These are phyloP conservation scores for Oreotrochilus melanogaster DNA, from an alignment of 2,113 vertebrate genomes.

Conservation along the genomic window DNA sequence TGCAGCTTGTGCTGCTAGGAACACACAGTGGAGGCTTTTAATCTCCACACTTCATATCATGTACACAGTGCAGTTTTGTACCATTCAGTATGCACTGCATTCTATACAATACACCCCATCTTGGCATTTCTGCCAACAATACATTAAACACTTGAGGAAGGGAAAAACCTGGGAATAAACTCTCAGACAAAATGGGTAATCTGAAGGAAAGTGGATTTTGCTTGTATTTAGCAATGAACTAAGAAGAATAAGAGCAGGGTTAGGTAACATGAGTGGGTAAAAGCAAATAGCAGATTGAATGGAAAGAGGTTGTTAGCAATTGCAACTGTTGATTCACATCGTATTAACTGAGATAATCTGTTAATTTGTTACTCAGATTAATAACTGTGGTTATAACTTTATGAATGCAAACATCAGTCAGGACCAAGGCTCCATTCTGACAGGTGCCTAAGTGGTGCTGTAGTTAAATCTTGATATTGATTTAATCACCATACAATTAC, in stretches of 20 bases:
- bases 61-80: neutral
- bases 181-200: neutral
- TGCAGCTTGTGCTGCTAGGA: neutral
- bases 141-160: neutral
- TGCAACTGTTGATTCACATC: neutral
- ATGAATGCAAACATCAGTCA: neutral
- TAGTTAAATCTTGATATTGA: neutral
- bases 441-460: neutral
- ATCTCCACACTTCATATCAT: neutral
- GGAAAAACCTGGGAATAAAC: neutral
- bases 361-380: neutral
- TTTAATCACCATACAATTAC: neutral
- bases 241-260: neutral
- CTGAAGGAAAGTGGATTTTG: neutral
- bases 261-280: neutral
- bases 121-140: neutral
- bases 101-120: neutral
- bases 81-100: rapidly evolving
- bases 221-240: neutral
- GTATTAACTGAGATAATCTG: neutral
- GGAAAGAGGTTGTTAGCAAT: neutral
- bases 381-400: neutral
- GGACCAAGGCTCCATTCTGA: neutral
- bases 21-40: neutral
- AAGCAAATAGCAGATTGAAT: neutral